Evolutionary conservation across 2,888 invertebrate genomes (phyloP), one percentile per base, ranked within the genome.

Genomic region (Patella ulyssiponensis): DNA sequence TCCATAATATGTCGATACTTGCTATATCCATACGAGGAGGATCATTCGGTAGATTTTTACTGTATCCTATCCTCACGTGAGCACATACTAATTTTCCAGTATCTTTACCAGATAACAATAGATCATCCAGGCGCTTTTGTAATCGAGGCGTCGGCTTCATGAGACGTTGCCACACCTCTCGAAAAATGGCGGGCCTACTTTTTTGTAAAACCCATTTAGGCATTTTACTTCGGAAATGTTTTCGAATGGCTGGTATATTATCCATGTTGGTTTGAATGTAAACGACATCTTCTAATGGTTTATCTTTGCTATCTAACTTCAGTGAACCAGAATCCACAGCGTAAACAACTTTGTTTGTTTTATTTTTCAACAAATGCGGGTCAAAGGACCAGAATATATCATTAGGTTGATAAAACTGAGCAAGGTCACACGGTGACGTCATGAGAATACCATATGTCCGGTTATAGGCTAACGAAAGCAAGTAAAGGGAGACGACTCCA

Each of bases 321-420:
- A 58, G 27, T 1, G 80, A 77, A 9, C 23, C 54, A n/a, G 69
- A 69, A 44, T 76, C 77, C n/a, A 80, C 77, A 15, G 71, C 58
- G 58, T 74, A 52, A 33, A 78, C 23, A 17, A 20, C 52, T 9
- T 33, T 44, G 15, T 58, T 56, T 15, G 79, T 74, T 27, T 78
- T 78, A 14, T 75, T 75, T 7, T 51, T 15, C n/a, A 83, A 74
- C n/a, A 81, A 74, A 2, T 23, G 20, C 17, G 58, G 52, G 14
- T 74, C 71, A 1, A 83, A 77, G 44, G 54, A 53, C 83, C 83
- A 83, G 73, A 70, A 64, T 56, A 80, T 79, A 23, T 79, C 44
- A 53, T 77, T 79, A 1, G 82, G 83, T 17, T 74, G 54, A 74
- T 80, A 81, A 76, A 83, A 80, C 4, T 82, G 77, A 2, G 77